Conservation (phyloP, 2,797 vertebrate species). For the Jordanella pulchra region DNA sequence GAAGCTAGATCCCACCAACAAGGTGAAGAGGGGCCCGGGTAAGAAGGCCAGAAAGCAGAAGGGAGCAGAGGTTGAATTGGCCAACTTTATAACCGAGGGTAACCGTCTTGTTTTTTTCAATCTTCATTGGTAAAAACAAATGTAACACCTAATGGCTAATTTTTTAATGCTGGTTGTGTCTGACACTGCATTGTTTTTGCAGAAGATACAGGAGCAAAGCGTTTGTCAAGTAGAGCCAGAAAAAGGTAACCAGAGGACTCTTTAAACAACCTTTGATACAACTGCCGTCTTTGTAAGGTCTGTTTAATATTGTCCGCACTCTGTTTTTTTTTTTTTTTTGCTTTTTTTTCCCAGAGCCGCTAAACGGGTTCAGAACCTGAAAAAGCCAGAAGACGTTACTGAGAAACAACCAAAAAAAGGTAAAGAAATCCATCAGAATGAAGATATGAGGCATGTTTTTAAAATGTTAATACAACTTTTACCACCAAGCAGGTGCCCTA, state of each 20-base stretch:
- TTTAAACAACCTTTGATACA: not conserved
- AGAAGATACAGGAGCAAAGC: slow-evolving; percentile 80
- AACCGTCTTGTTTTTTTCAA: slow-evolving; percentile 30
- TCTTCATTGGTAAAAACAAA: not conserved
- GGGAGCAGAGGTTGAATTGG: slow-evolving; percentile 90
- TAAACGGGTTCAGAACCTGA: slow-evolving; percentile 69
- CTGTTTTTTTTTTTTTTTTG: slow-evolving; percentile 23
- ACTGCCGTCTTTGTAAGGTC: not conserved
- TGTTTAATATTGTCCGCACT: slow-evolving; percentile 10
- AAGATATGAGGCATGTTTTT: not conserved
- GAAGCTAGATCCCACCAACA: slow-evolving; percentile 87
- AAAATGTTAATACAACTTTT: not conserved
- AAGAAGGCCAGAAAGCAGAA: slow-evolving; percentile 91
- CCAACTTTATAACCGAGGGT: slow-evolving; percentile 86
- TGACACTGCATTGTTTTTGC: slow-evolving; percentile 18
- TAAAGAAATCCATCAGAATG: slow-evolving; percentile 32
- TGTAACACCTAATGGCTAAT: not conserved
- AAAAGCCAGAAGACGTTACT: slow-evolving; percentile 53
- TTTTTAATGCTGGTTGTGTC: not conserved
- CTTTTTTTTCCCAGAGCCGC: slow-evolving; percentile 69
- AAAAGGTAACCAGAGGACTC: slow-evolving; percentile 81
- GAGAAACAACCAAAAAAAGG: slow-evolving; percentile 71
- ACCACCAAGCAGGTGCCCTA: not conserved
- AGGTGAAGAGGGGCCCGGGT: slow-evolving; percentile 89
- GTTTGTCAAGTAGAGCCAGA: slow-evolving; percentile 86